Evolutionary conservation across 1,140 invertebrate genomes (phyloP).

Genomic region (Drosophila paulistorum): DNA sequence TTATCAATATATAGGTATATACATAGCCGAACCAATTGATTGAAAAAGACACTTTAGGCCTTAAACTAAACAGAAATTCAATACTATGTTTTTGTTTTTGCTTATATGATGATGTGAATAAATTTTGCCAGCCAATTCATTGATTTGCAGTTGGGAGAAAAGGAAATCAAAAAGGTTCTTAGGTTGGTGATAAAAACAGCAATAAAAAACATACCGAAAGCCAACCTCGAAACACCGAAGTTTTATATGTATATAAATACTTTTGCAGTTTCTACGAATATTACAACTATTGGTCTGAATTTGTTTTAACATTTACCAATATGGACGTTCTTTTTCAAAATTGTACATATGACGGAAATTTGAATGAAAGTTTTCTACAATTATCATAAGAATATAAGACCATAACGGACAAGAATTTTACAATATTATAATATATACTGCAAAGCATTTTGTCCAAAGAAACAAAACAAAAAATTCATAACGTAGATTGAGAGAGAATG

Average conservation of each 20-base stretch:
- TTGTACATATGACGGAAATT: too few relatives aligned
- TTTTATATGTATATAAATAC: not conserved
- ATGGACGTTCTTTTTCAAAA: too few relatives aligned
- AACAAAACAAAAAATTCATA: conserved; percentile 27
- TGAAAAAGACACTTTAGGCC: conserved; percentile 41
- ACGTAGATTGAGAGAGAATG: conserved; percentile 8
- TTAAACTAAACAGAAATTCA: conserved; percentile 38
- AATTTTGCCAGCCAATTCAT: conserved; percentile 29
- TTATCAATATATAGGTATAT: conserved; percentile 55
- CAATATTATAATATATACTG: not conserved
- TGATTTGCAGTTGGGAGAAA: conserved; percentile 33
- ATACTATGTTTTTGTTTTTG: conserved; percentile 14
- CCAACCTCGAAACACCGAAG: not conserved
- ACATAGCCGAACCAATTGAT: conserved; percentile 58
- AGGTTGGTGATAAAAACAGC: conserved; percentile 14
- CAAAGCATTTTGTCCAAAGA: not conserved
- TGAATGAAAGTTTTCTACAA: too few relatives aligned
- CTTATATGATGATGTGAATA: not conserved
- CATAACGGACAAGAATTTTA: too few relatives aligned
- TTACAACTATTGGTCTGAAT: too few relatives aligned
- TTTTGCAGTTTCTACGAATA: not conserved
- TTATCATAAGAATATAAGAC: too few relatives aligned
- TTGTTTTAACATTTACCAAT: too few relatives aligned
- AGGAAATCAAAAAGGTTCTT: conserved; percentile 29
- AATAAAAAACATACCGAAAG: conserved; percentile 28